A percentile compares a stretch with the other conserved stretches of the same genome.
phyloP scores from a whole-genome alignment of 2,797 vertebrate genomes.

The Arctocebus calabarensis region DNA sequence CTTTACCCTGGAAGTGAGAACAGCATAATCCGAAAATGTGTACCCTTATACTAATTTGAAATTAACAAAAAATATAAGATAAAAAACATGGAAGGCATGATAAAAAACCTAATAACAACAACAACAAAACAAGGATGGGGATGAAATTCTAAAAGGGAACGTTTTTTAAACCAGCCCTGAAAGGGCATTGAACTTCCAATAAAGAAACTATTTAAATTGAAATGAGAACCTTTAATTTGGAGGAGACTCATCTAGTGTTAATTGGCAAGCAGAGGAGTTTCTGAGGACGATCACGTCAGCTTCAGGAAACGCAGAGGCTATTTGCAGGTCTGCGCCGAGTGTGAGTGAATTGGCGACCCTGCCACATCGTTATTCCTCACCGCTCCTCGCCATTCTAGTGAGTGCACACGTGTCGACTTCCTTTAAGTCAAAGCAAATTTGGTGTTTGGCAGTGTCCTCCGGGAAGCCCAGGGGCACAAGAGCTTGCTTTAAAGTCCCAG shows the following conservation, averaged over 20 bases:
- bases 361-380: slow-evolving; percentile 68
- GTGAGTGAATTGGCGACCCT: slow-evolving; percentile 7
- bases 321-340: not conserved
- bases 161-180: not conserved
- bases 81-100: too few relatives aligned
- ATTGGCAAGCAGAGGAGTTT: slow-evolving; percentile 38
- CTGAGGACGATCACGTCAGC: not conserved
- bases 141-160: not conserved
- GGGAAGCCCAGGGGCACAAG: slow-evolving; percentile 82
- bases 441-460: slow-evolving; percentile 80
- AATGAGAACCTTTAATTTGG: slow-evolving; percentile 60
- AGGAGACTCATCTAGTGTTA: slow-evolving; percentile 56
- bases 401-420: slow-evolving; percentile 68
- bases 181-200: slow-evolving; percentile 38
- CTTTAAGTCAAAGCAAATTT: slow-evolving; percentile 82
- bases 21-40: too few relatives aligned
- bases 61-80: not conserved
- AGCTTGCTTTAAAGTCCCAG: slow-evolving; percentile 84
- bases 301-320: not conserved
- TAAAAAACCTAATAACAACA: too few relatives aligned
- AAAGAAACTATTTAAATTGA: slow-evolving; percentile 51
- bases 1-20: too few relatives aligned
- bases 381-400: slow-evolving; percentile 65
- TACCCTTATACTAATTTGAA: too few relatives aligned
- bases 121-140: not conserved